Conservation (phyloP, 2,797 vertebrate species). For the Lutjanus campechanus region DNA sequence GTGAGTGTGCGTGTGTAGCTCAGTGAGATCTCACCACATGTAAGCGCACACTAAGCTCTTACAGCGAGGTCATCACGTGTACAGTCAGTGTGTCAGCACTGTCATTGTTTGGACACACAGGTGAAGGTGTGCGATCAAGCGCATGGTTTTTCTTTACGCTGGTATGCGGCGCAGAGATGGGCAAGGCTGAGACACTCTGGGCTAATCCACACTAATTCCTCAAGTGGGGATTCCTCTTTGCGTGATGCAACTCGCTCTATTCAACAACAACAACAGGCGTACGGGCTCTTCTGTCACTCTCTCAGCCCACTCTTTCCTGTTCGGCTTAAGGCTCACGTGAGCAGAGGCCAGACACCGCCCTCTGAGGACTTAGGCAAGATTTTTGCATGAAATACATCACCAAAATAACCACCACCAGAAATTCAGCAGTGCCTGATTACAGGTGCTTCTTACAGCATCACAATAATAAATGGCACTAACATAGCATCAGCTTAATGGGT, state of each 20-base stretch:
- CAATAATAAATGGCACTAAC: not conserved
- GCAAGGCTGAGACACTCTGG: conserved; percentile 42
- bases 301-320: conserved; percentile 62
- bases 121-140: conserved; percentile 42
- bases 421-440: conserved; percentile 3
- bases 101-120: conserved; percentile 43
- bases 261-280: conserved; percentile 65
- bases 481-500: not conserved
- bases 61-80: conserved; percentile 29
- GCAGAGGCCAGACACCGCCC: conserved; percentile 16
- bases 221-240: conserved; percentile 57
- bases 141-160: conserved; percentile 50
- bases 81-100: conserved; percentile 45
- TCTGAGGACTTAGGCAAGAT: conserved; percentile 37
- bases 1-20: conserved; percentile 22
- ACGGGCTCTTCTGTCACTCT: conserved; percentile 29
- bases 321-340: conserved; percentile 60
- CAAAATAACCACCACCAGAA: conserved; percentile 5
- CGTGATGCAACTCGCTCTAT: conserved; percentile 59
- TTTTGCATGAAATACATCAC: conserved; percentile 33
- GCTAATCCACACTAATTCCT: conserved; percentile 61
- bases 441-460: conserved; percentile 9
- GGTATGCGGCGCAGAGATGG: conserved; percentile 42
- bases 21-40: conserved; percentile 35
- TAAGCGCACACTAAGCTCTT: conserved; percentile 31